Evolutionary conservation across 1,140 invertebrate species (phyloP).

Genomic region (Anastrepha ludens): DNA sequence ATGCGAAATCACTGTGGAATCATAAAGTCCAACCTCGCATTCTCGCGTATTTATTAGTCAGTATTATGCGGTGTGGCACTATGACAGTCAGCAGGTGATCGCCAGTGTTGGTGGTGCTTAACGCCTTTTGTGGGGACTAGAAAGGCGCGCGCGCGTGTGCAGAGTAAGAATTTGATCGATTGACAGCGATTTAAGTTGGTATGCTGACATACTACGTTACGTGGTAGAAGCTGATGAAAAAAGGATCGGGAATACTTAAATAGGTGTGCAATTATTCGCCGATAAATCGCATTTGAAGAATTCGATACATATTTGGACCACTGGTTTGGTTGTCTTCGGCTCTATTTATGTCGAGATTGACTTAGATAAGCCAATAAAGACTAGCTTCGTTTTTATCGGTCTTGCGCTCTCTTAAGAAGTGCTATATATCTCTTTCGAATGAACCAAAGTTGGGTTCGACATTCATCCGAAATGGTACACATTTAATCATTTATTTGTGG

Average conservation of each 20-base stretch:
- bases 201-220: background rate
- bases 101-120: background rate
- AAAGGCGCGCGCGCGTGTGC: background rate
- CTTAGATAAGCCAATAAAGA: too few species aligned
- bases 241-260: background rate
- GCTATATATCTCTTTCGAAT: too few species aligned
- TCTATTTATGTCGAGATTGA: too few species aligned
- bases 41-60: constrained; percentile 14
- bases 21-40: constrained; percentile 39
- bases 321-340: too few species aligned
- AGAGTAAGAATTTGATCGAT: constrained; percentile 28
- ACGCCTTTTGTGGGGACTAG: constrained; percentile 9
- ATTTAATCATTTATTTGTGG: too few species aligned
- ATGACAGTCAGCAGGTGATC: constrained; percentile 46
- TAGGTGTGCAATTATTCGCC: constrained; percentile 22
- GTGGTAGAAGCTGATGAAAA: background rate
- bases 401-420: too few species aligned
- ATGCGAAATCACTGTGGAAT: constrained; percentile 45
- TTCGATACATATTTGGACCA: background rate
- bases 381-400: too few species aligned
- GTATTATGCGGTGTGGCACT: background rate
- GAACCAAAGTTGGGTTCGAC: too few species aligned
- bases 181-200: constrained; percentile 13
- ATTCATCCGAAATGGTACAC: too few species aligned
- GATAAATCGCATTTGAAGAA: background rate